Percentiles rank a stretch among this genome's conserved stretches.
Conservation (phyloP, 2,113 vertebrate genomes). For the Nothobranchius furzeri region DNA sequence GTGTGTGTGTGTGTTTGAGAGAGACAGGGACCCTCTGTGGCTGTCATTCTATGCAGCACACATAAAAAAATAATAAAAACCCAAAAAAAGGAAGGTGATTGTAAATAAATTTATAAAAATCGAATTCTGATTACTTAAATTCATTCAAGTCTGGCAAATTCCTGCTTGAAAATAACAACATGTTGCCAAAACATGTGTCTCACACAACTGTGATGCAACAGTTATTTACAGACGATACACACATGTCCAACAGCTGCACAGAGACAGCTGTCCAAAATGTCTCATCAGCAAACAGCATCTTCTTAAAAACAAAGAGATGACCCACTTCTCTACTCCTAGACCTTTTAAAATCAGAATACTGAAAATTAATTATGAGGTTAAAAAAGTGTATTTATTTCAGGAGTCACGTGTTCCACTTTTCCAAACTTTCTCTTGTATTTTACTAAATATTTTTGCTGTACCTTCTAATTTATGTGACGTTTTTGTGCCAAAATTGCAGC, state of each 20-base stretch:
- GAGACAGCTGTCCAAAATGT: background rate
- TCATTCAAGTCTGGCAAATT: too few relatives aligned
- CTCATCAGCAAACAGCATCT: background rate
- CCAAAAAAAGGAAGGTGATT: background rate
- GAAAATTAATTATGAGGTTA: too few relatives aligned
- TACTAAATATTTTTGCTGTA: background rate
- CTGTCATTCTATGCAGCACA: background rate
- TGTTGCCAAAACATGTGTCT: background rate
- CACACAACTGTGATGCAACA: constrained; percentile 41
- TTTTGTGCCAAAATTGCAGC: background rate
- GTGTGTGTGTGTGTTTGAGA: constrained; percentile 4
- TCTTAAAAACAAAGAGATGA: background rate
- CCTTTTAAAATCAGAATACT: too few relatives aligned
- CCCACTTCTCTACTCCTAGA: too few relatives aligned
- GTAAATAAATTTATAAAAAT: background rate
- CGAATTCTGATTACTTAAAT: too few relatives aligned
- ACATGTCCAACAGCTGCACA: background rate
- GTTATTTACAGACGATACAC: background rate
- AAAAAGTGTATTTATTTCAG: too few relatives aligned
- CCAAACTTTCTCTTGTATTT: background rate
- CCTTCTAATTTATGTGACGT: background rate
- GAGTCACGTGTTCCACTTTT: background rate
- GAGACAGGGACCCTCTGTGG: constrained; percentile 6
- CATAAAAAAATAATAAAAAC: background rate
- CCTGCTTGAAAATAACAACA: too few relatives aligned